phyloP scores from a whole-genome alignment of 2,113 vertebrate genomes.

The Crocuta crocuta region DNA sequence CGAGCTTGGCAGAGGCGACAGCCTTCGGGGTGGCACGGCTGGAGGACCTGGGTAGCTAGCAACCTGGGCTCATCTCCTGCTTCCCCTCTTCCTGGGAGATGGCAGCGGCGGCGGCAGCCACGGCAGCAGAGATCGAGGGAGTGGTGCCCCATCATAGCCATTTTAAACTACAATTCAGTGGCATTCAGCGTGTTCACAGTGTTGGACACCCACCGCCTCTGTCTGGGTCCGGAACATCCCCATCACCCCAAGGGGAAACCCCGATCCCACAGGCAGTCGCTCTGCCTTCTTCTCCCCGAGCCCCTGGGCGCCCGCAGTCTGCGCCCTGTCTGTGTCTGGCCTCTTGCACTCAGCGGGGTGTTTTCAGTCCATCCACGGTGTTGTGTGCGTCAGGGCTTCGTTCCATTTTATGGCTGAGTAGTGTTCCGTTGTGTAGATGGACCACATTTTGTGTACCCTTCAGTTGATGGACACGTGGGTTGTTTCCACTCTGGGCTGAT shows the following conservation, averaged over 20 bases:
- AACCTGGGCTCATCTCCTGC: not conserved
- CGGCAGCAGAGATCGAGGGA: not conserved
- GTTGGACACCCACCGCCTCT: not conserved
- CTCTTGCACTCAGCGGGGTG: not conserved
- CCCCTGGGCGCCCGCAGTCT: not conserved
- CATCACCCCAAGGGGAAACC: not conserved
- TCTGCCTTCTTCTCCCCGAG: accelerated
- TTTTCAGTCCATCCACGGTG: accelerated
- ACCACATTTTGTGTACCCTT: not conserved
- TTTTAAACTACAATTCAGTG: not conserved
- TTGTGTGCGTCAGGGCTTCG: accelerated
- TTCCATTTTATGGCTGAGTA: not conserved
- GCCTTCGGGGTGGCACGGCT: not conserved
- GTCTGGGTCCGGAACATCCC: not conserved
- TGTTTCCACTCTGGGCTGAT: not conserved
- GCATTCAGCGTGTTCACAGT: not conserved
- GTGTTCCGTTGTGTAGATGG: not conserved
- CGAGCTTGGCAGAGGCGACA: not conserved
- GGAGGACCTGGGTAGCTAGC: not conserved
- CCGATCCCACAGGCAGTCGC: not conserved
- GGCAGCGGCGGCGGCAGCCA: not conserved
- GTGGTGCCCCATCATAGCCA: not conserved
- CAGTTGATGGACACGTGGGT: not conserved
- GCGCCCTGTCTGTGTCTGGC: not conserved
- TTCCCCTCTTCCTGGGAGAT: not conserved